These are phyloP conservation scores for Apus apus DNA, from an alignment of 2,113 vertebrate species.

Conservation along the genomic window DNA sequence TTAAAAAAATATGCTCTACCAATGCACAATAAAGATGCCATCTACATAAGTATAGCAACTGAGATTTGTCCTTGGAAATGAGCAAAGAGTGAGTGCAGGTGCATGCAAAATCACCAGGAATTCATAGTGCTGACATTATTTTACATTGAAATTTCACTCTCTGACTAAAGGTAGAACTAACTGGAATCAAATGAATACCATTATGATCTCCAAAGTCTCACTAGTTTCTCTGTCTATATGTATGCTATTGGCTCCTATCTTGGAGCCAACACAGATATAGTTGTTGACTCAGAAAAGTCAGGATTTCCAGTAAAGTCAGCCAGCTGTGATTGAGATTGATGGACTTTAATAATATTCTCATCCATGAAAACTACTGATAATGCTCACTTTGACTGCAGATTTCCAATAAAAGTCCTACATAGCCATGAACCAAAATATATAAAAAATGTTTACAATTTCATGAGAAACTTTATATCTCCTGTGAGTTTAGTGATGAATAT, in stretches of 20 bases:
- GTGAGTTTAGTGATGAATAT: not conserved
- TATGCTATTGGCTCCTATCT: not conserved
- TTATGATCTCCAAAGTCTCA: not conserved
- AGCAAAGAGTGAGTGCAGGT: not conserved
- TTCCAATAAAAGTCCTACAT: not conserved
- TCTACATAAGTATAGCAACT: not conserved
- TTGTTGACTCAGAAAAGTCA: not conserved
- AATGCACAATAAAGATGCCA: not conserved
- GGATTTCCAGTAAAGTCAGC: not conserved
- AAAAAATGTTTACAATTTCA: not conserved
- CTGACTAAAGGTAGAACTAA: not conserved
- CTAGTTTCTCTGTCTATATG: not conserved
- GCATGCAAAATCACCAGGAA: not conserved
- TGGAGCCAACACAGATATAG: not conserved
- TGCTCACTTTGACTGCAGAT: not conserved
- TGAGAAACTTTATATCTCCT: not conserved
- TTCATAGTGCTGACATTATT: not conserved
- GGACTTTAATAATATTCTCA: slow-evolving; percentile 29
- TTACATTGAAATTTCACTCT: not conserved
- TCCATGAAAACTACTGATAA: slow-evolving; percentile 8
- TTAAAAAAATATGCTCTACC: not conserved
- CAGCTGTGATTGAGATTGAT: slow-evolving; percentile 10
- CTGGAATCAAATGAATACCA: not conserved
- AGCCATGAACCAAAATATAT: not conserved
- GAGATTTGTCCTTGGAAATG: not conserved